Conservation (phyloP, 2,888 invertebrate species). For the Kryphioiulus occultus region DNA sequence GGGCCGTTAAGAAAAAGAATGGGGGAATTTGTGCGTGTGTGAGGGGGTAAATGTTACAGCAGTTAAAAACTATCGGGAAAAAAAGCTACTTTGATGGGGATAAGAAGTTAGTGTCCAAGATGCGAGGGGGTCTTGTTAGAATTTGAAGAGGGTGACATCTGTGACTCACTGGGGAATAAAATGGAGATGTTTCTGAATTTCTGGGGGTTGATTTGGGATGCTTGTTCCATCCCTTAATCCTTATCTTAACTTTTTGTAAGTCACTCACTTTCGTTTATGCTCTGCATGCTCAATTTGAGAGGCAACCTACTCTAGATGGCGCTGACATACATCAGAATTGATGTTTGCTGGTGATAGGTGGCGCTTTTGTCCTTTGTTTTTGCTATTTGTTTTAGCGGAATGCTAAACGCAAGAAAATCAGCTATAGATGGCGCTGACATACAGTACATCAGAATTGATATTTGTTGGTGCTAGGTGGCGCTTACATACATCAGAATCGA, state of each 20-base stretch:
- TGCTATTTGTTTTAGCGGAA: no score
- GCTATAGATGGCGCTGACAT: no score
- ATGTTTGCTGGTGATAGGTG: neutral
- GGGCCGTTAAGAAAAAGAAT: constrained; percentile 28
- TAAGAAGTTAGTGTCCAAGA: constrained; percentile 16
- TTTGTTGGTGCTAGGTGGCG: no score
- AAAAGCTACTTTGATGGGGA: neutral
- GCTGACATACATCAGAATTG: neutral
- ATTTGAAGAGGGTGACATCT: constrained; percentile 22
- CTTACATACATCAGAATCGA: no score
- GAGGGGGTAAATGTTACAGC: constrained; percentile 1
- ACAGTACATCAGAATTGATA: no score
- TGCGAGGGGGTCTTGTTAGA: constrained; percentile 30
- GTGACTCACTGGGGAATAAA: constrained; percentile 16
- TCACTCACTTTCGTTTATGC: neutral
- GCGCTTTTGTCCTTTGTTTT: no score
- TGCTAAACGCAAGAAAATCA: no score
- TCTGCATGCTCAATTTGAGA: neutral
- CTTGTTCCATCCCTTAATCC: neutral
- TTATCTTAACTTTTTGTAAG: neutral
- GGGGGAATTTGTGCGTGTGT: constrained; percentile 9
- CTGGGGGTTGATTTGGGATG: neutral
- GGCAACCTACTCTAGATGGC: neutral
- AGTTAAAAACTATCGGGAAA: neutral
- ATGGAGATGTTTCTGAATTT: neutral